Evolutionary conservation across 1,140 invertebrate species (phyloP).

Genomic region (Drosophila athabasca): DNA sequence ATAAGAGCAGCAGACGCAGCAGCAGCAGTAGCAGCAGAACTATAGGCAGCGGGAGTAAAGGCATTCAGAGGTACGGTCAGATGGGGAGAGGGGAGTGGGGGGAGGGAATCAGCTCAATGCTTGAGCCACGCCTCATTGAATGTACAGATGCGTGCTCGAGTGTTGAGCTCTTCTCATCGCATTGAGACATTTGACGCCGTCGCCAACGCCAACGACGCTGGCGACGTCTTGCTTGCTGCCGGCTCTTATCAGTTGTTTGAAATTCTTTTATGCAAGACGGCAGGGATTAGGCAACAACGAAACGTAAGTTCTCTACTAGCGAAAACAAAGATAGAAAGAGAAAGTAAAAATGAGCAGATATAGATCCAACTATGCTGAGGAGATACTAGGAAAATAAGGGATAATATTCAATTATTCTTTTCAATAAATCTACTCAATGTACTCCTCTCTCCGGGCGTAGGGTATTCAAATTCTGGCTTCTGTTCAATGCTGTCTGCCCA

Average conservation of each 20-base stretch:
- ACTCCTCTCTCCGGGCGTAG: too few species aligned
- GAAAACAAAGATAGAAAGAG: too few species aligned
- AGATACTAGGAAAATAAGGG: too few species aligned
- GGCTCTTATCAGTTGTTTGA: slow-evolving; percentile 65
- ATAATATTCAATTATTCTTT: too few species aligned
- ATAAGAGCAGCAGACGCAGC: background rate
- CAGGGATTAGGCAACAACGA: slow-evolving; percentile 7
- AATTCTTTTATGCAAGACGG: slow-evolving; percentile 38
- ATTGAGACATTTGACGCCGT: slow-evolving; percentile 77
- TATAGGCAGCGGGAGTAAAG: slow-evolving; percentile 10
- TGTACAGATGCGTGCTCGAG: slow-evolving; percentile 69
- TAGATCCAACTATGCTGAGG: slow-evolving; percentile 36
- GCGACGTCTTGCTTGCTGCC: slow-evolving; percentile 5
- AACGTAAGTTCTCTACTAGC: slow-evolving; percentile 2
- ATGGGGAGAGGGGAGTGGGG: slow-evolving; percentile 1
- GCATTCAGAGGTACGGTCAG: slow-evolving; percentile 13
- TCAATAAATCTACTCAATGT: too few species aligned
- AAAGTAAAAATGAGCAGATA: background rate
- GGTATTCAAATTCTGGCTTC: slow-evolving; percentile 12
- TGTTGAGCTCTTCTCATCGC: slow-evolving; percentile 40
- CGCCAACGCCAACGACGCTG: slow-evolving; percentile 24
- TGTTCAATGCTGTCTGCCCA: slow-evolving; percentile 34
- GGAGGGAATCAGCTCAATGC: slow-evolving; percentile 51
- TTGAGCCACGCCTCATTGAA: slow-evolving; percentile 67
- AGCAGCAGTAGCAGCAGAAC: slow-evolving; percentile 9